Evolutionary conservation across 2,113 vertebrate genomes (phyloP).

Genomic region (Coracopsis vasa): DNA sequence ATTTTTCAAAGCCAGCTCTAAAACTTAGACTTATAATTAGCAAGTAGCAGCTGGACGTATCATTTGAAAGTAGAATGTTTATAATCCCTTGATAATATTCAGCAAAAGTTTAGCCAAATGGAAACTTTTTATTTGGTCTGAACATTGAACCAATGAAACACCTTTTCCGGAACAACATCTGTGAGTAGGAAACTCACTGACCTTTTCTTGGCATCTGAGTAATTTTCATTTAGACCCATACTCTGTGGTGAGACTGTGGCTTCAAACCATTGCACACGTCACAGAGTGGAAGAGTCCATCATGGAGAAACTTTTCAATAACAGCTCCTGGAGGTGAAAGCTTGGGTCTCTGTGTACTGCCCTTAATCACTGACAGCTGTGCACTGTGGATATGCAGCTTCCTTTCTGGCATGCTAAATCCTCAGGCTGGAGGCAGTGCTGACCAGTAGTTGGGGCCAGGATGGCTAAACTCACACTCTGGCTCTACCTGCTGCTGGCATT

Average conservation of each 20-base stretch:
- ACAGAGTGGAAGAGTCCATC: not conserved
- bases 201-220: not conserved
- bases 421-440: not conserved
- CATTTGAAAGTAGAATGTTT: not conserved
- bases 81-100: not conserved
- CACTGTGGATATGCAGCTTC: not conserved
- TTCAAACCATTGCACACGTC: not conserved
- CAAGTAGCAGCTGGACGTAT: not conserved
- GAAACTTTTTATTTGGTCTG: not conserved
- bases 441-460: not conserved
- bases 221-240: not conserved
- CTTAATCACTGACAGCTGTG: not conserved
- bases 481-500: not conserved
- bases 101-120: not conserved
- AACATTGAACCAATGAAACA: not conserved
- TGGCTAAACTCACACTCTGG: not conserved
- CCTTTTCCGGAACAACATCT: not conserved
- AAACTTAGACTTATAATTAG: not conserved
- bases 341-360: not conserved
- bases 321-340: not conserved
- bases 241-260: not conserved
- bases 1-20: not conserved
- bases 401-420: not conserved
- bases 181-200: not conserved
- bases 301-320: not conserved